These are phyloP conservation scores for Corapipo altera DNA, from an alignment of 2,113 vertebrate genomes.

Conservation along the genomic window DNA sequence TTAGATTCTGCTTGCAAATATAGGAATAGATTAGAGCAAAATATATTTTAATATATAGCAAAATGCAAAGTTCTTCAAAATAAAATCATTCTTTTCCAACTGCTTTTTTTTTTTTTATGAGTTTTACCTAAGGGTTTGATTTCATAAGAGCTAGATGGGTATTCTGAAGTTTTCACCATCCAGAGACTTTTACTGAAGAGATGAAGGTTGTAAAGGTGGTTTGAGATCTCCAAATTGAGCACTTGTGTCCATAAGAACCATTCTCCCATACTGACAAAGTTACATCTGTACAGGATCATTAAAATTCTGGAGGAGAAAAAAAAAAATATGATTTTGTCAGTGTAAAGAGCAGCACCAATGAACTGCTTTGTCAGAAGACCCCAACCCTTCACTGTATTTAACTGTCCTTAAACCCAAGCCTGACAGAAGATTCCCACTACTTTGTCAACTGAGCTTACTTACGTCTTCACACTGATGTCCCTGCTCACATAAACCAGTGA, in stretches of 20 bases:
- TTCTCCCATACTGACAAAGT: not conserved
- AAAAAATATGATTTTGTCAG: not conserved
- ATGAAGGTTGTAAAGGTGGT: not conserved
- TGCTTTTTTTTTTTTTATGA: not conserved
- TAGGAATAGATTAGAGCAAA: not conserved
- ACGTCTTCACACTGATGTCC: not conserved
- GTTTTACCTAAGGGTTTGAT: constrained; percentile 10
- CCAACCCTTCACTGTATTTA: not conserved
- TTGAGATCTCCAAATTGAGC: not conserved
- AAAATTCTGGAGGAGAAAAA: not conserved
- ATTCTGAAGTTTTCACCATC: not conserved
- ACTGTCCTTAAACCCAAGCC: not conserved
- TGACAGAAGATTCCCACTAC: not conserved
- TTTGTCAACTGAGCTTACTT: not conserved
- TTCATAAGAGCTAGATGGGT: not conserved
- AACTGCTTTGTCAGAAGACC: not conserved
- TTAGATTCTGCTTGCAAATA: not conserved
- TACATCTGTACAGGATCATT: not conserved
- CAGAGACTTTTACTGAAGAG: not conserved
- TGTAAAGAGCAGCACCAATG: not conserved
- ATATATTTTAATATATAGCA: not conserved
- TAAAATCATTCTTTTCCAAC: not conserved
- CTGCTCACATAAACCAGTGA: not conserved
- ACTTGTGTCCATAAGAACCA: not conserved
- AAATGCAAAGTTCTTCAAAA: not conserved